Conservation (phyloP, 2,113 vertebrate species). For the Hypomesus transpacificus region DNA sequence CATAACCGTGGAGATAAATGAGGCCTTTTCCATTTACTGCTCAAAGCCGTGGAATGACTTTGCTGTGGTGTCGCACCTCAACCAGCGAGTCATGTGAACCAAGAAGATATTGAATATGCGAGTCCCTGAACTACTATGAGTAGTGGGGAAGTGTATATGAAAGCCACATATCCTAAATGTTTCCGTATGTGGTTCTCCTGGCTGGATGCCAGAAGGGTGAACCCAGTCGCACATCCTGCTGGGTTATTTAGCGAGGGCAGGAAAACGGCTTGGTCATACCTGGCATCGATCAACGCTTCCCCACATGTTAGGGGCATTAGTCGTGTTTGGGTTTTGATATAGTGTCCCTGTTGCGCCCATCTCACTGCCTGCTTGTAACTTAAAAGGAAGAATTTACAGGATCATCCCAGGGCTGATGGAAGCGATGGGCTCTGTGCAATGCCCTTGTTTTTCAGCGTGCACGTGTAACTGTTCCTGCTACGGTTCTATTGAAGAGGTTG, state of each 20-base stretch:
- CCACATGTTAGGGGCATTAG: slow-evolving; percentile 9
- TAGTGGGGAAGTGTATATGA: background rate
- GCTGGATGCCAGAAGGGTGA: slow-evolving; percentile 18
- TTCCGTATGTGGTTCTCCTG: slow-evolving; percentile 36
- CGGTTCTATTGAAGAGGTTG: background rate
- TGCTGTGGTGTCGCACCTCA: slow-evolving; percentile 18
- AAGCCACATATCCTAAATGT: slow-evolving; percentile 28
- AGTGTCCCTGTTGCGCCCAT: too few species aligned
- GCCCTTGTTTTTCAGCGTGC: background rate
- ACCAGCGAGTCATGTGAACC: slow-evolving; percentile 19
- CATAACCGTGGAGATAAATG: slow-evolving; percentile 5
- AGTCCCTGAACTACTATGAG: background rate
- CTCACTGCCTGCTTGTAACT: background rate
- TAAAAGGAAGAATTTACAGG: slow-evolving; percentile 1
- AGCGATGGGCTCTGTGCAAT: background rate
- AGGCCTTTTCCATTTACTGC: slow-evolving; percentile 14
- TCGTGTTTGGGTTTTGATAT: background rate
- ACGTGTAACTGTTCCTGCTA: background rate
- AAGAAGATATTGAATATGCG: slow-evolving; percentile 10
- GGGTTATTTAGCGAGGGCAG: slow-evolving; percentile 19
- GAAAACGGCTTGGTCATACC: slow-evolving; percentile 16
- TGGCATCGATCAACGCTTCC: slow-evolving; percentile 17
- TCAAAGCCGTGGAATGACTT: slow-evolving; percentile 22
- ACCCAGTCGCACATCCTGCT: slow-evolving; percentile 18
- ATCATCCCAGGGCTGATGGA: background rate